Evolutionary conservation across 2,888 invertebrate species (phyloP), one percentile per base, ranked within the genome.

Genomic region (Acanthosepion esculentum): DNA sequence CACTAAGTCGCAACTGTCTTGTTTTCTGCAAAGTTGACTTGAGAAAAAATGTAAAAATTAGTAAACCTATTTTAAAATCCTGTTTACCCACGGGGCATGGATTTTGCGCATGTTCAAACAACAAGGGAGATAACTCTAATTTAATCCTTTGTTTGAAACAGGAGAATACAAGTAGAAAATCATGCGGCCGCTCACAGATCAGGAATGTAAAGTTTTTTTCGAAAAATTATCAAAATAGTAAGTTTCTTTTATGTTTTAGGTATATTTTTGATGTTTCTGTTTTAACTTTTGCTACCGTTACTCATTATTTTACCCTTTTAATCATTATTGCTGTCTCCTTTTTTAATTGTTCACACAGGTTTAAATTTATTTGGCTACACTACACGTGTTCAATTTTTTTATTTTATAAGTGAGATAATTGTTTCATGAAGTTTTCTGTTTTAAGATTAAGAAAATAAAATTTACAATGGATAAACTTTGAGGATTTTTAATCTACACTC

Each of bases 141-240:
- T 4, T 4, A 15, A 7, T 50, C 12, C 50, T 41, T 20, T 15
- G 15, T n/a, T 91, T n/a, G 18, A 20, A 1, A 10, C 33, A 48
- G 10, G 7, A 53, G 41, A 33, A 1, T 48, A 1, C 8, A 20
- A 23, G 0, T n/a, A 50, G 0, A 1, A 0, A 23, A 93, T 29
- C 59, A 99, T 99, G 99, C 98, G 98, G 97, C 98, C 98, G 94
- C 98, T 99, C 96, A 98, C 98, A 55, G 99, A 99, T 96, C 99
- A 99, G 96, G 98, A 98, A 97, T 99, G 99, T 0, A 98, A 98
- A 97, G 98, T 98, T 95, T 98, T 99, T 94, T 99, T 99, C 96
- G 99, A 99, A 97, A 99, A 99, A 97, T 97, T 99, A 95, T 98
- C 99, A 0, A 99, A 99, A 98, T 99, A 99, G 99, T 99, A 98